Evolutionary conservation across 2,888 invertebrate species (phyloP).

Genomic region (Spisula solida): DNA sequence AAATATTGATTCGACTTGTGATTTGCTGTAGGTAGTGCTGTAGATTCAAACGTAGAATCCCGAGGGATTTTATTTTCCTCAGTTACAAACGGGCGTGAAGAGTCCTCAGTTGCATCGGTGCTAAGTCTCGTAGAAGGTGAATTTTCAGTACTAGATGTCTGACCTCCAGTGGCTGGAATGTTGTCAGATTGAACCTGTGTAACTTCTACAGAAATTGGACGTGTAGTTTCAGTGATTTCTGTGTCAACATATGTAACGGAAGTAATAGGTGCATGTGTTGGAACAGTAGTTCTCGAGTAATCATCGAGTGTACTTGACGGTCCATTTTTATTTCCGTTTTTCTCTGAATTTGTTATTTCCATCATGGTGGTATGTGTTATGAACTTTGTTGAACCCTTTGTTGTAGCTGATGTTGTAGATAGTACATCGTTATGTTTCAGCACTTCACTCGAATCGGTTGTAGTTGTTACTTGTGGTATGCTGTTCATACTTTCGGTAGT

Average conservation of each 20-base stretch:
- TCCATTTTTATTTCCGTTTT: too few species aligned
- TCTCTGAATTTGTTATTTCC: too few species aligned
- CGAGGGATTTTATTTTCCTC: background rate
- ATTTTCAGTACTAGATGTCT: background rate
- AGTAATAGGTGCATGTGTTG: too few species aligned
- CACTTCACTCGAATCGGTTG: too few species aligned
- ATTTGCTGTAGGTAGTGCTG: background rate
- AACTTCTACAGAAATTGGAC: background rate
- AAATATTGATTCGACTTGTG: background rate
- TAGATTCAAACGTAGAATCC: background rate
- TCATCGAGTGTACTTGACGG: too few species aligned
- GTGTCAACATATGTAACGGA: background rate
- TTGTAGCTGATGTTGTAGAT: too few species aligned
- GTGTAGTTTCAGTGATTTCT: background rate
- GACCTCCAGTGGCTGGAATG: background rate
- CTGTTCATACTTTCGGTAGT: too few species aligned
- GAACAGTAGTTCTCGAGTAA: too few species aligned
- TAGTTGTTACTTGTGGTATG: too few species aligned
- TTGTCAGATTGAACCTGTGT: background rate
- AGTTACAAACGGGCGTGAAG: background rate
- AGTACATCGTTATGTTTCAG: too few species aligned
- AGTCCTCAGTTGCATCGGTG: background rate
- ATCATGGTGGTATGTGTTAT: too few species aligned
- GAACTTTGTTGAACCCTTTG: too few species aligned
- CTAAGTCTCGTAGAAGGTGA: background rate